Evolutionary conservation across 64 coral and sea anemone genomes (phyloP), one percentile per base, ranked within the genome.

Genomic region (Pocillopora damicornis): DNA sequence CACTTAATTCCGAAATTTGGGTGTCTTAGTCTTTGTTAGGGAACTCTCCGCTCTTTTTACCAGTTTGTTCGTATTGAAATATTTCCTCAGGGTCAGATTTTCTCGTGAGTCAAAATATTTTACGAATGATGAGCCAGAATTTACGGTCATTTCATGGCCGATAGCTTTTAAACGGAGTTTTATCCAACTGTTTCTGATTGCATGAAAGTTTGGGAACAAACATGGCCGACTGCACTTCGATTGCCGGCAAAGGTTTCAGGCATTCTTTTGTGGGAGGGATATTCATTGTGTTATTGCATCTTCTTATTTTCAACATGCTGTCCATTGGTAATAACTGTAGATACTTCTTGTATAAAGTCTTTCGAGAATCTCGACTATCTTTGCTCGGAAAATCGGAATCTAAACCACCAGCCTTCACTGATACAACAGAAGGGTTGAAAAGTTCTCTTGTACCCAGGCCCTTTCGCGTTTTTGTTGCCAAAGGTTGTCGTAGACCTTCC

Each of bases 381-480:
- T 60, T 58, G 59, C 0, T 60, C 12, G 77, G 18, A 1, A 23
- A 11, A 16, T 20, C 20, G 20, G 9, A 2, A 34, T 22, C 22
- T 25, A 4, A 11, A 0, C 10, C 77, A 13, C 77, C 14, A 51
- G 42, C 42, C 16, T 11, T 60, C 15, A 60, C 17, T 60, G 77
- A 79, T 59, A 79, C 59, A 2, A 79, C 58, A 11, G 77, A 79
- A 13, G 77, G 77, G 14, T 23, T 79, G 11, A 79, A 79, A 79
- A 59, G 22, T 18, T 59, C 56, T 60, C 76, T 78, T 58, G 57
- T 57, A 7, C 42, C 42, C 42, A 51, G 42, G 17, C 11, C 57
- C 15, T 2, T 9, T 71, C 67, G 22, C 20, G 76, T 58, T n/a
- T 58, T 78, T 15, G 37, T 58, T 11, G 76, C 20, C 18, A 58